Base-by-base conservation (phyloP, 1,140 invertebrate genomes). In the Amyelois transitella region DNA sequence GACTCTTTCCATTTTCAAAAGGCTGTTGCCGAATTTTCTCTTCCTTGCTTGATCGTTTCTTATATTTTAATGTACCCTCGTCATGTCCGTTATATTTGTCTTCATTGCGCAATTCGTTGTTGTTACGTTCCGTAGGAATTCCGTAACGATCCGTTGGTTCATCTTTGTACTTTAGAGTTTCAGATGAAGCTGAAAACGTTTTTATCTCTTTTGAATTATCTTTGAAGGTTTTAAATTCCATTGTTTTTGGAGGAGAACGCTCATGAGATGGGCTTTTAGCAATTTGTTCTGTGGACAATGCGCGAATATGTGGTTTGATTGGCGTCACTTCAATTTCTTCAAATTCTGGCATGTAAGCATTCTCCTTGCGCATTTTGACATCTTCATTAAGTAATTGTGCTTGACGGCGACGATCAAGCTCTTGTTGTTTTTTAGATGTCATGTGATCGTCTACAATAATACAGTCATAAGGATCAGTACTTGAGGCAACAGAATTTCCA, bases 361-460 rank as follows among this genome's bases (percentile, higher is more conserved):
- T 86, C 63, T 88, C 82, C 72, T 88, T 86, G n/a, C 72, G 78
- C 51, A 70, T 88, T 80, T 72, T 90, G 68, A 85, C 69, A 57
- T 88, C 81, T 20, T 81, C 77, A 17, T 86, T 74, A 21, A 83
- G 60, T 18, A 75, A 55, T 55, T 83, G 77, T 22, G 74, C 62
- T 71, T 82, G 80, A 18, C 80, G 71, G 58, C 86, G 79, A 69
- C 77, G 88, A 57, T 86, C 90, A 73, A 82, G 78, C 86, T 86
- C 90, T 89, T 78, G 90, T 83, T 86, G 90, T 75, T 91, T 91
- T 64, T 90, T 90, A 24, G 90, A 86, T 55, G 91, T 90, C 82
- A 91, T 91, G 59, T 94, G 92, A 83, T 94, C 93, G 67, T 94
- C 92, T 20, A 94, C 92, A 14, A 94, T 91, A 49, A 94, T 94